Base-by-base conservation (phyloP, 1,140 invertebrate species). In the Penaeus chinensis region DNA sequence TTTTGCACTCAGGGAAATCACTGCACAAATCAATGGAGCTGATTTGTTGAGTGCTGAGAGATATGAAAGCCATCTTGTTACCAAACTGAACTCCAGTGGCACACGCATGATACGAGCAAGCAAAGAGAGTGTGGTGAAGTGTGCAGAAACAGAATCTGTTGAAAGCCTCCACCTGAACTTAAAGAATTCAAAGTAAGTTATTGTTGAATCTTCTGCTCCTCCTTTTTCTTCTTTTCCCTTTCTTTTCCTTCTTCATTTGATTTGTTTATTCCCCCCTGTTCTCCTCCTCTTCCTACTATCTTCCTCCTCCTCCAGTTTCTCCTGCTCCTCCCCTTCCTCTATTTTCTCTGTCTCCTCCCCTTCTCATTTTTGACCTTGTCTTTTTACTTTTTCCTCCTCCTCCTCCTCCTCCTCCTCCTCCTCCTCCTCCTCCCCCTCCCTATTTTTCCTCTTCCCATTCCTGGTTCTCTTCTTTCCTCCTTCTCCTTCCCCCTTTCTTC, bases 1-100 rank as follows among this genome's bases (percentile, higher is more conserved):
- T 22, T 42, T 61, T 61, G 32, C 22, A 65, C 27, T 27, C 60
- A 86, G 85, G 62, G 85, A 86, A 37, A 80, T 86, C 77, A 86
- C 77, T 11, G 37, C 63, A 27, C 62, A 47, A 7, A 24, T 86
- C 32, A 80, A 61, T 11, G 81, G 81, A 32, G 85, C 76, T 22
- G 85, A 86, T 47, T 42, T 65, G 3, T 20, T 86, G 19, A 66
- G 47, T 16, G 63, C 42, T 60, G 77, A 86, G 42, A 37, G 85
- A 61, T 86, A 86, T 37, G 85, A 86, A 61, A 61, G n/a, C 24
- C 78, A 81, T 24, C 24, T 86, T 13, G 19, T 61, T 20, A 18
- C 63, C 27, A 19, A 80, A 8, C 74, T 86, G 22, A 84, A 84
- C 62, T 84, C 69, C 19, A 84, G 69, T n/a, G 24, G 32, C 54